Evolutionary conservation across 1,140 invertebrate genomes (phyloP).

Genomic region (Drosophila orena): DNA sequence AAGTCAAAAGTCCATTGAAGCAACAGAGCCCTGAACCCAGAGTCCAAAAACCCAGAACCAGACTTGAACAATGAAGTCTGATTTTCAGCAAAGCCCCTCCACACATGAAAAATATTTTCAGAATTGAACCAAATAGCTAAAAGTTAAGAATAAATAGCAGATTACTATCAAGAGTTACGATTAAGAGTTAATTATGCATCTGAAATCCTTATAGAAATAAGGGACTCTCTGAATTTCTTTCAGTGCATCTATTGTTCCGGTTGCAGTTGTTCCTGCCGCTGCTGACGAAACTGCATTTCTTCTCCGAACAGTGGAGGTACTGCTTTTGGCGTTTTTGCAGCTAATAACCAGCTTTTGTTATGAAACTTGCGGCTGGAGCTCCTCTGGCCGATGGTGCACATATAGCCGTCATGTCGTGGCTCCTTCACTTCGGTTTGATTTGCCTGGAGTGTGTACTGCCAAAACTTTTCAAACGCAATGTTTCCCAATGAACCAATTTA

Average conservation of each 20-base stretch:
- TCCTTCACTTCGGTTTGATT: slow-evolving; percentile 9
- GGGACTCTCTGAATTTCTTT: neutral
- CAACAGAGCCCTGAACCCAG: slow-evolving; percentile 17
- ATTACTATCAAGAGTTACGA: too few relatives aligned
- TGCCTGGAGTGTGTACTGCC: neutral
- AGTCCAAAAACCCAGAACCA: neutral
- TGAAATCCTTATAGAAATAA: neutral
- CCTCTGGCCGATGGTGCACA: neutral
- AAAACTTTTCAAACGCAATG: slow-evolving; percentile 16
- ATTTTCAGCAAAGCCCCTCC: neutral
- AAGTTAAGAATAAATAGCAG: neutral
- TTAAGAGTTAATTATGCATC: neutral
- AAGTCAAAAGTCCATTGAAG: slow-evolving; percentile 69
- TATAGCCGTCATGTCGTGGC: neutral
- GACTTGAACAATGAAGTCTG: slow-evolving; percentile 20
- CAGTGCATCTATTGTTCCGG: slow-evolving; percentile 23
- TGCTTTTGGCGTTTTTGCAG: slow-evolving; percentile 55
- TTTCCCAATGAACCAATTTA: slow-evolving; percentile 1
- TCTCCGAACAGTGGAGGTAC: slow-evolving; percentile 4
- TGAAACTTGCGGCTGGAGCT: slow-evolving; percentile 47
- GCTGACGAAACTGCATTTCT: slow-evolving; percentile 24
- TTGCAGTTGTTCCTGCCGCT: slow-evolving; percentile 18
- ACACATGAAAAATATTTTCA: neutral
- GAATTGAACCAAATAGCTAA: neutral
- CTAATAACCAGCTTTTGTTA: slow-evolving; percentile 62